Conservation (phyloP, 2,113 vertebrate species). For the Macaca fascicularis region T2T-MFA8v1.1 NC_088378.1:161024001-161024500, state of each 20-base stretch:
- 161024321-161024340: not conserved
- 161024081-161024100: no score
- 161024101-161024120: no score
- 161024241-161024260: not conserved
- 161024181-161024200: not conserved
- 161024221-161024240: not conserved
- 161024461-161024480: not conserved
- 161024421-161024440: not conserved
- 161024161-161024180: not conserved
- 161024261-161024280: not conserved
- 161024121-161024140: no score
- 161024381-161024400: accelerated
- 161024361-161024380: not conserved
- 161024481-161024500: not conserved
- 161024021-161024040: no score
- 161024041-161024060: no score
- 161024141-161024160: no score
- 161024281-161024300: not conserved
- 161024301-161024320: not conserved
- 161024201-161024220: not conserved
- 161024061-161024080: no score
- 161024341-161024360: not conserved
- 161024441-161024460: not conserved
- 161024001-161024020: no score
- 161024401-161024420: not conserved